Percentiles rank a stretch among this genome's conserved stretches.
phyloP scores from a whole-genome alignment of 2,113 vertebrate genomes.

The Platysternon megacephalum region DNA sequence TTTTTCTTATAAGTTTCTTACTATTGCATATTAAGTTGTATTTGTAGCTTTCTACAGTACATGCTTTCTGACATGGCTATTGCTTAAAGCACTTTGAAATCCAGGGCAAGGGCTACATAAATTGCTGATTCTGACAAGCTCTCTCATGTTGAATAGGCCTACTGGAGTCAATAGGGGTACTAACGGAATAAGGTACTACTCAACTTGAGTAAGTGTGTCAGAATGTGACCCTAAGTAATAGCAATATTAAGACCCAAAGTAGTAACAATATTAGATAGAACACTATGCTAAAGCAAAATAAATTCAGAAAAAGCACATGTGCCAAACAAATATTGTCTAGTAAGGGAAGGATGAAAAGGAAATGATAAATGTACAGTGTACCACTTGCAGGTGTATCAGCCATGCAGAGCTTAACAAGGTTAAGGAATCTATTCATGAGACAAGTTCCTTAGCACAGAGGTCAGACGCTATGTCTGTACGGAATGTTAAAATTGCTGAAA shows the following conservation, averaged over 20 bases:
- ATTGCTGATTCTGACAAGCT: background rate
- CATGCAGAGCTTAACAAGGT: background rate
- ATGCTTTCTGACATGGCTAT: background rate
- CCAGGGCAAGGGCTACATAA: background rate
- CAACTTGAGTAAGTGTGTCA: background rate
- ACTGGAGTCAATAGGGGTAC: background rate
- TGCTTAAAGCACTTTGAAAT: background rate
- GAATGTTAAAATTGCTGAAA: background rate
- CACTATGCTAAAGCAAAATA: background rate
- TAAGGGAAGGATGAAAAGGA: background rate
- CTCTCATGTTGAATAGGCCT: background rate
- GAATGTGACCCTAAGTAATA: background rate
- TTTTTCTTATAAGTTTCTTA: background rate
- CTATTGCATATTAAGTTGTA: background rate
- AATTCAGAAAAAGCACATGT: background rate
- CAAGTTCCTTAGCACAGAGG: background rate
- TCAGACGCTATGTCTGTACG: background rate
- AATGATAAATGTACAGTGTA: background rate
- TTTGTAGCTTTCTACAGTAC: background rate
- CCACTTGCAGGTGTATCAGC: background rate
- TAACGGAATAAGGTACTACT: background rate
- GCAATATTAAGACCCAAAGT: background rate
- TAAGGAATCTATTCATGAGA: background rate
- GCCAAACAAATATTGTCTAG: background rate
- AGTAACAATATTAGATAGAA: background rate